Evolutionary conservation across 2,113 vertebrate species (phyloP), one percentile per base, ranked within the genome.

Genomic region (Panthera uncia): DNA sequence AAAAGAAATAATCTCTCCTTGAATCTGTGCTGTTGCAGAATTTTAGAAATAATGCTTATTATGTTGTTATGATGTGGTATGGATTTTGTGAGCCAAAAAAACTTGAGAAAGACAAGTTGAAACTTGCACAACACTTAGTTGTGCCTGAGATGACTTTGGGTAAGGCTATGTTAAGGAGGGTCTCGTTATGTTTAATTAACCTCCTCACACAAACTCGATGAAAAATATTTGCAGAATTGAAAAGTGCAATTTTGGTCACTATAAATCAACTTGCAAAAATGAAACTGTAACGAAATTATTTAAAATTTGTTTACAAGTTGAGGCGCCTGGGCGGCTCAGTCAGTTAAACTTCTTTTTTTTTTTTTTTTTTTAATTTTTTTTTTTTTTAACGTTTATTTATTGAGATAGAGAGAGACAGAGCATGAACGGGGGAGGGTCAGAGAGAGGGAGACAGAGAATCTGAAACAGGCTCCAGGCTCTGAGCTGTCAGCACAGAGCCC

Each of bases 171-270:
- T 95, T 83, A 88, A 90, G 48, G 50, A 86, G 12, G 55, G 18
- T 71, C 76, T 83, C 84, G 4, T 90, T 94, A 63, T 92, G 29
- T 97, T 95, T 97, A 48, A 21, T 69, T 97, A 83, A 69, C 65
- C 7, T 61, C 27, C 25, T 85, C 38, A 65, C 57, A 76, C n/a
- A 86, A 91, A 94, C 82, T 76, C 38, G 15, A 84, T 89, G 73
- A 71, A 84, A 94, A 89, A 66, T 68, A 48, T 93, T 69, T 82
- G n/a, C 16, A 94, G 31, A 94, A 63, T 78, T 94, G 61, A 89
- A 41, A 78, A 57, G 57, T 80, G 55, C 48, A 66, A 48, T 90
- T 93, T 95, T 38, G 45, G 27, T 57, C 74, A 69, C 57, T 68
- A 52, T 57, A 90, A 82, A 82, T 93, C 80, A 80, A 38, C 74